Conservation (phyloP, 2,797 vertebrate genomes). For the Phoxinus dragarum region DNA sequence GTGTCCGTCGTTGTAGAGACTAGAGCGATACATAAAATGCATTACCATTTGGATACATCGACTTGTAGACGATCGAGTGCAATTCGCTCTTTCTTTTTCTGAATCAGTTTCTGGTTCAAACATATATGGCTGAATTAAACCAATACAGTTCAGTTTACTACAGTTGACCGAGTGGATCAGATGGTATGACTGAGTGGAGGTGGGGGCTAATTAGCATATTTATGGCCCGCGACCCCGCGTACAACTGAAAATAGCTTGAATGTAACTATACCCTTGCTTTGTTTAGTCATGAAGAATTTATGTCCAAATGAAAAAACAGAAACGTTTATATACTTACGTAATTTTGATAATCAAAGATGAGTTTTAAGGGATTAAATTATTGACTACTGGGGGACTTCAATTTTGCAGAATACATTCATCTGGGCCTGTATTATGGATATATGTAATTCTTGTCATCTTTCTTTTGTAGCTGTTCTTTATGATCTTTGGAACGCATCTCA, state of each 20-base stretch:
- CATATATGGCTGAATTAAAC: not conserved
- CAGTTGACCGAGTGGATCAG: not conserved
- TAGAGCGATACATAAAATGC: not conserved
- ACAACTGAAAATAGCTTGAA: no score
- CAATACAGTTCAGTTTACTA: no score
- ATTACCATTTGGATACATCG: not conserved
- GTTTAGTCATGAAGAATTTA: not conserved
- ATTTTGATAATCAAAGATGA: not conserved
- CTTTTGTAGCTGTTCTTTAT: constrained; percentile 14
- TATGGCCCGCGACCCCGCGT: no score
- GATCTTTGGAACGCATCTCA: constrained; percentile 25
- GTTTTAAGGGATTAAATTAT: not conserved
- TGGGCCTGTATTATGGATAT: not conserved
- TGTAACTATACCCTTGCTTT: no score
- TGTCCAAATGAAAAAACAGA: no score
- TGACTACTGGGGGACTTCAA: not conserved
- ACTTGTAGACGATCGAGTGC: not conserved
- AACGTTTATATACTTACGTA: not conserved
- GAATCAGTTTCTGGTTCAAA: not conserved
- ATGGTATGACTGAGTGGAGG: not conserved
- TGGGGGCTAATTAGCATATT: no score
- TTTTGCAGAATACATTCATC: not conserved
- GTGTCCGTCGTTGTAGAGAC: not conserved
- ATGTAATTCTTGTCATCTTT: not conserved
- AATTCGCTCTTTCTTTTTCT: not conserved